Percentiles rank a stretch among this genome's conserved stretches.
phyloP scores from a whole-genome alignment of 2,113 vertebrate species.

The Cranoglanis bouderius region DNA sequence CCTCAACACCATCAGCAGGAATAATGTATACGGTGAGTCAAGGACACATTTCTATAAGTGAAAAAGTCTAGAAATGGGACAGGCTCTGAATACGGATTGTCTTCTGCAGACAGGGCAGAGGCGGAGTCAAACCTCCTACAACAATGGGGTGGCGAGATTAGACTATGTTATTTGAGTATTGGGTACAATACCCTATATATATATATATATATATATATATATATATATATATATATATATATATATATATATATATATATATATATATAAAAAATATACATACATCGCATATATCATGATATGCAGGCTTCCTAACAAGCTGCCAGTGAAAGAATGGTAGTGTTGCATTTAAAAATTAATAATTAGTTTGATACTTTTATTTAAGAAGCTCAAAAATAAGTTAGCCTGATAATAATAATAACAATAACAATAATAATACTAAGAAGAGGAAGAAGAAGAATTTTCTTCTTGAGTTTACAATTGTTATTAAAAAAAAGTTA shows the following conservation, averaged over 20 bases:
- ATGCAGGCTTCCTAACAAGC: background rate
- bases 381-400: too few relatives aligned
- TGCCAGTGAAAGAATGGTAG: background rate
- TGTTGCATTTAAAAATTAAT: background rate
- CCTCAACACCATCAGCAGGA: slow-evolving; percentile 49
- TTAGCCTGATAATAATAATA: too few relatives aligned
- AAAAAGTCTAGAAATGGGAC: slow-evolving; percentile 28
- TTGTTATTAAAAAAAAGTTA: too few relatives aligned
- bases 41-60: slow-evolving; percentile 48
- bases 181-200: too few relatives aligned
- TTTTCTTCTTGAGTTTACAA: too few relatives aligned
- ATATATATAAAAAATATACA: too few relatives aligned
- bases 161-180: background rate
- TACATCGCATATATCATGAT: too few relatives aligned
- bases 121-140: background rate
- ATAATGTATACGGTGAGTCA: slow-evolving; percentile 50
- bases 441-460: too few relatives aligned
- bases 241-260: too few relatives aligned
- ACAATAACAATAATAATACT: too few relatives aligned
- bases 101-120: background rate
- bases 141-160: background rate
- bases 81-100: slow-evolving; percentile 39
- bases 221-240: too few relatives aligned
- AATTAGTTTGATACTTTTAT: background rate
- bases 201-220: too few relatives aligned